Base-by-base conservation (phyloP, 2,888 invertebrate species). In the Sussaba pulchella region DNA sequence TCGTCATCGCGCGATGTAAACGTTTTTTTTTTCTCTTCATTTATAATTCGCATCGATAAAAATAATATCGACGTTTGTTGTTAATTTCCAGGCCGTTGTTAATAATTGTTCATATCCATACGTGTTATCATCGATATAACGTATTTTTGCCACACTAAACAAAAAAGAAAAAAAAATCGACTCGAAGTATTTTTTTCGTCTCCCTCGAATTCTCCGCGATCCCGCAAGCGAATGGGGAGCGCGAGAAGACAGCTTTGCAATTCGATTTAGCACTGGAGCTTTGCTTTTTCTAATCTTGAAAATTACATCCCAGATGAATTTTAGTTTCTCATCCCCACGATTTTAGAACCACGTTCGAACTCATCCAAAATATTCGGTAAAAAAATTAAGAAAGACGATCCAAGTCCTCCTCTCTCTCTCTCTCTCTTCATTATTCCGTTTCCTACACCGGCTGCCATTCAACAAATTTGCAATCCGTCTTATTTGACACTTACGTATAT, bases 401-500 rank as follows among this genome's bases (percentile, higher is more conserved):
- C n/a, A 26, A 71, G 26, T 47, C 50, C 50, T 66, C 26, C 39
- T 66, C 19, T 69, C 26, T n/a, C 14, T 31, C 17, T 19, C n/a
- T 39, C 12, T 64, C 14, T 31, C 26, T 67, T 26, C 50, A 26
- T 36, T 43, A 24, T 19, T 31, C 26, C 9, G 45, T 47, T 41
- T 39, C n/a, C n/a, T 21, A 31, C 19, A 5, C 36, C 31, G 12
- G 2, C 14, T 14, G 45, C 43, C 21, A 66, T n/a, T 54, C 14
- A 57, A 10, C 14, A 52, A 76, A 76, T n/a, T 67, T 43, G 17
- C 70, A 43, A 41, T 21, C 43, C 61, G 43, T 21, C 12, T 78
- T 74, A 57, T n/a, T 71, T 52, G 52, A 67, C 67, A 76, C 61
- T 71, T 61, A 72, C 52, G 43, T 66, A 54, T 52, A 76, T 76